Base-by-base conservation (phyloP, 2,113 vertebrate genomes). In the Helogale parvula region DNA sequence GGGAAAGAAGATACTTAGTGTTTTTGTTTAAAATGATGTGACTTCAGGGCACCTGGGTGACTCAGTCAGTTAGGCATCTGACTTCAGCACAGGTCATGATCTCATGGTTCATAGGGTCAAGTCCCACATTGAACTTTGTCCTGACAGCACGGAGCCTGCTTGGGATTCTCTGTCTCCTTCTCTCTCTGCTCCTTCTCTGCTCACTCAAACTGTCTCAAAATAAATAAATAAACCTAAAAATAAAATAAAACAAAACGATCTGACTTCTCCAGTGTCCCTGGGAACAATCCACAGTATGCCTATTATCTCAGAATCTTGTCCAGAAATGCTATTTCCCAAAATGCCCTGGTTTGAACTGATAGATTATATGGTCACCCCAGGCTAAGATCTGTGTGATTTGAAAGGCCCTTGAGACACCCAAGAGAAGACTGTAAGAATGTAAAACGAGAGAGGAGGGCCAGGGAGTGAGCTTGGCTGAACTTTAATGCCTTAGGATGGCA, bases 401-500 rank as follows among this genome's bases (percentile, higher is more conserved):
- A 27, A 94, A 96, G 41, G 17, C 29, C 69, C 63, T 87, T 33
- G 50, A 57, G 60, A 66, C 60, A 50, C 31, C 38, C 52, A 13
- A 27, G 57, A 68, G 74, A 29, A 81, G 52, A 83, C 31, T 21
- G 5, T n/a, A 31, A 69, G 45, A n/a, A 5, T 4, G 5, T 25
- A 29, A 13, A 77, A 57, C 11, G 38, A 14, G 0, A 25, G 33
- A 60, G 50, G 29, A 65, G 54, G 17, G 11, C 38, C 0, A 4
- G 17, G 63, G 3, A 86, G 60, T 5, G n/a, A 63, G 4, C 5
- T 15, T 25, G 57, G 25, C 23, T 31, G 52, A 82, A 29, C 50
- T 45, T 94, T n/a, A n/a, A 21, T 47, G 3, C 19, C 31, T 0
- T 0, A 50, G n/a, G 35, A 16, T 17, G 7, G 23, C 2, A 0